Evolutionary conservation across 2,797 vertebrate genomes (phyloP), one percentile per base, ranked within the genome.

Genomic region (Melanogrammus aeglefinus): DNA sequence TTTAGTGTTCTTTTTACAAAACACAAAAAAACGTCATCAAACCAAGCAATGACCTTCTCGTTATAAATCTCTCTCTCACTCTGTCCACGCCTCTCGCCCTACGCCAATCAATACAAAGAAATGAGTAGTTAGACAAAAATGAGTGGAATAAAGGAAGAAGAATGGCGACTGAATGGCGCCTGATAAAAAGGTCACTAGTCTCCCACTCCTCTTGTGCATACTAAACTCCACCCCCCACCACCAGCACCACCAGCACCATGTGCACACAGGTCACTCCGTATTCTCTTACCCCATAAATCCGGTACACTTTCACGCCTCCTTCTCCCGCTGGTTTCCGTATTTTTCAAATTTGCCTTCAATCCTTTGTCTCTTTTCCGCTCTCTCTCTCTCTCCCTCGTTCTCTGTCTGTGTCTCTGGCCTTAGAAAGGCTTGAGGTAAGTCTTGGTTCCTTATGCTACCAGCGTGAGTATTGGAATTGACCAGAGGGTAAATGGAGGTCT

Each of bases 1-100:
- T 84, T 89, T 7, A 38, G 36, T 38, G 7, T 91, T 91, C 4
- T 70, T 38, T 88, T 87, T 86, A 87, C 78, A 75, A 79, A 77
- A 90, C 83, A 91, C 89, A 90, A 90, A 90, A 90, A 90, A 66
- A 86, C 85, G 84, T 85, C 86, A 89, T 91, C 87, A 91, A 89
- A 90, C 74, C 75, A 81, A 88, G 86, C 78, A 79, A 85, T 85
- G 90, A 90, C 91, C 90, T 91, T 91, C 89, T 82, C 75, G 83
- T 79, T 80, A 78, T 80, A 87, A 84, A 8, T 47, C 38, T 72
- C 70, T 72, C 21, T 44, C 73, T 47, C 41, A 7, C 70, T 35
- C 70, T 74, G 0, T 27, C 75, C 80, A 78, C 41, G 14, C 16
- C 70, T 6, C 29, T 74, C 38, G 21, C 39, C 38, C 63, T 21